Conservation (phyloP, 1,140 invertebrate genomes). For the Marisa cornuarietis region DNA sequence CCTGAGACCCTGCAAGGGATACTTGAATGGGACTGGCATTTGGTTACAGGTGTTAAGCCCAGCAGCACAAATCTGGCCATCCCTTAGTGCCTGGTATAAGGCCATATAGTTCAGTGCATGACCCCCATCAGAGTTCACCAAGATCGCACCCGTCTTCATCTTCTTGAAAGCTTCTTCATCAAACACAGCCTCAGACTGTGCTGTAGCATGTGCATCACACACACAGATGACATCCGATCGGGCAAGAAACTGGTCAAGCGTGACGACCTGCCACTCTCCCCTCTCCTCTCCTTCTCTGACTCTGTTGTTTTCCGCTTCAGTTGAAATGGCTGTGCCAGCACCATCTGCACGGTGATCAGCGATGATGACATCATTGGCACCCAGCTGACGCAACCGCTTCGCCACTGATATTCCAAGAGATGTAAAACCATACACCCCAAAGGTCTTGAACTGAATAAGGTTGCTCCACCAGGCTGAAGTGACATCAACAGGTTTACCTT, state of each 20-base stretch:
- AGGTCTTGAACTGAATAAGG: constrained; percentile 77
- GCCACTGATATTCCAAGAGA: constrained; percentile 75
- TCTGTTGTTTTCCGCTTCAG: neutral
- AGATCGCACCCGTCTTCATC: constrained; percentile 65
- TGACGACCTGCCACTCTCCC: constrained; percentile 28
- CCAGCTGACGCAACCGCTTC: constrained; percentile 75
- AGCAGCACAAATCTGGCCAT: constrained; percentile 43
- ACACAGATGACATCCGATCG: constrained; percentile 60
- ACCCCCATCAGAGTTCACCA: constrained; percentile 55
- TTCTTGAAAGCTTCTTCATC: constrained; percentile 52
- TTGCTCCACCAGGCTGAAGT: constrained; percentile 69
- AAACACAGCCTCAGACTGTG: constrained; percentile 44
- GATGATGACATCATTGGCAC: constrained; percentile 44
- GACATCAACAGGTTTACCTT: constrained; percentile 11
- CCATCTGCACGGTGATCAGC: constrained; percentile 71
- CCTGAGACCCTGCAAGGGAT: constrained; percentile 36
- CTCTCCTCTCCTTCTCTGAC: neutral
- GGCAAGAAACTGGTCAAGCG: constrained; percentile 61
- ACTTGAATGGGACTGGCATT: constrained; percentile 41
- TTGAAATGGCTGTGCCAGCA: constrained; percentile 58
- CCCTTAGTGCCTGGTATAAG: constrained; percentile 59
- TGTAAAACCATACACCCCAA: constrained; percentile 86
- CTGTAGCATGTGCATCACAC: constrained; percentile 40
- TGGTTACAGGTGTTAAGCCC: constrained; percentile 53
- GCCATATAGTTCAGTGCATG: constrained; percentile 52